Evolutionary conservation across 2,888 invertebrate species (phyloP).

Genomic region (Parthenolecanium corni): DNA sequence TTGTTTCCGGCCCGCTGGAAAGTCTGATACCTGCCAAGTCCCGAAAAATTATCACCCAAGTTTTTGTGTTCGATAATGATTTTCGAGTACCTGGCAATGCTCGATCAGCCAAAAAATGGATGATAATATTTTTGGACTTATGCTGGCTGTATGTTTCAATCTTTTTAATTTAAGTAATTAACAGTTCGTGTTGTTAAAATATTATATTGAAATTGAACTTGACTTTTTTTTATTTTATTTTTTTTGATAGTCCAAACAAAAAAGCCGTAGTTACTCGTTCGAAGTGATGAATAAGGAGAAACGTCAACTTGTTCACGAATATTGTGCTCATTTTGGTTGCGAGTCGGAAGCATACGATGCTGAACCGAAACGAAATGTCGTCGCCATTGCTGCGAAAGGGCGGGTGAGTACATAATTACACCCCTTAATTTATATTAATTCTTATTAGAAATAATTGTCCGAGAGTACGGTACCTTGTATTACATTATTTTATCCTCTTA

Average conservation of each 20-base stretch:
- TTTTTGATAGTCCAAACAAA: conserved; percentile 61
- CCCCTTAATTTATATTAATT: no score
- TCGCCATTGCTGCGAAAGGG: conserved; percentile 74
- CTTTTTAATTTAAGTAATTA: no score
- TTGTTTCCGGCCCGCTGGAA: no score
- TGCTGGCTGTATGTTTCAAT: no score
- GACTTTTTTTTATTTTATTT: no score
- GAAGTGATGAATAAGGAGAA: conserved; percentile 89
- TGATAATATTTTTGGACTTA: no score
- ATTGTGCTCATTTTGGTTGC: conserved; percentile 88
- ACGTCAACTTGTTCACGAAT: conserved; percentile 83
- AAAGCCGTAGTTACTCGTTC: conserved; percentile 73
- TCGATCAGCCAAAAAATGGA: no score
- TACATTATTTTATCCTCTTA: conserved; percentile 1
- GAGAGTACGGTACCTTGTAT: neutral
- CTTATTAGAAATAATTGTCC: neutral
- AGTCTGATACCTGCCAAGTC: neutral
- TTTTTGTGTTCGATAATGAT: no score
- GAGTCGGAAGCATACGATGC: conserved; percentile 88
- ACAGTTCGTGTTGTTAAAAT: no score
- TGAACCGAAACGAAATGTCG: conserved; percentile 89
- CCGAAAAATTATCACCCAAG: no score
- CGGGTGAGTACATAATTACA: conserved; percentile 44
- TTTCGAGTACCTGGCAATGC: no score
- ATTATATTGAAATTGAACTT: no score